These are phyloP conservation scores for Heliocidaris tuberculata DNA, from an alignment of 35 echinoderm and acorn worm species.

Conservation along the genomic window DNA sequence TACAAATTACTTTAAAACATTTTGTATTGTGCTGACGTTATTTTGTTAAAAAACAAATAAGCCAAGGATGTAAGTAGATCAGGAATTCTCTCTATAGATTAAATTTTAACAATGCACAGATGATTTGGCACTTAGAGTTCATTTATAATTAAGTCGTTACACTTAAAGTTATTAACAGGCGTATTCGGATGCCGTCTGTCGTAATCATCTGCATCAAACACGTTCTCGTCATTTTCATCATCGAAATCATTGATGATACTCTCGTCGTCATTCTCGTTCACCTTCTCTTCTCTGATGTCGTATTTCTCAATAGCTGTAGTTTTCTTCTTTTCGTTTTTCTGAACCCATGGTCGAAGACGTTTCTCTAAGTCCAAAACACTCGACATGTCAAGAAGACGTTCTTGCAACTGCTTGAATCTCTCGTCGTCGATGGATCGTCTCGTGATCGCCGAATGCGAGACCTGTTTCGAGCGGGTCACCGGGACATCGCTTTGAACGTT, in stretches of 20 bases:
- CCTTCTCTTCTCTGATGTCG: background rate
- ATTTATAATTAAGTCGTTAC: background rate
- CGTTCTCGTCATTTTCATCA: background rate
- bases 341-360: background rate
- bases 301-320: background rate
- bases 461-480: background rate
- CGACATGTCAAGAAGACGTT: constrained; percentile 25
- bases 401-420: constrained; percentile 7
- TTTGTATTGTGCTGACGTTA: background rate
- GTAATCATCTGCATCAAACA: background rate
- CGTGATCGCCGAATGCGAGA: background rate
- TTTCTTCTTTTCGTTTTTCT: background rate
- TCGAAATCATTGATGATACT: background rate
- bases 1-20: background rate
- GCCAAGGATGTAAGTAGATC: no score
- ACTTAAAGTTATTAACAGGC: background rate
- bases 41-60: background rate
- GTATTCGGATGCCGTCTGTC: constrained; percentile 18
- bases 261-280: background rate
- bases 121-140: background rate
- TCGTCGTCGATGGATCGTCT: constrained; percentile 22
- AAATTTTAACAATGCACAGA: background rate
- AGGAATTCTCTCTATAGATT: background rate
- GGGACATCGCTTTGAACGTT: background rate
- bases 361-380: constrained; percentile 22